Percentiles rank a stretch among this genome's conserved stretches.
phyloP scores from a whole-genome alignment of 2,113 vertebrate species.

The Sylvia atricapilla region DNA sequence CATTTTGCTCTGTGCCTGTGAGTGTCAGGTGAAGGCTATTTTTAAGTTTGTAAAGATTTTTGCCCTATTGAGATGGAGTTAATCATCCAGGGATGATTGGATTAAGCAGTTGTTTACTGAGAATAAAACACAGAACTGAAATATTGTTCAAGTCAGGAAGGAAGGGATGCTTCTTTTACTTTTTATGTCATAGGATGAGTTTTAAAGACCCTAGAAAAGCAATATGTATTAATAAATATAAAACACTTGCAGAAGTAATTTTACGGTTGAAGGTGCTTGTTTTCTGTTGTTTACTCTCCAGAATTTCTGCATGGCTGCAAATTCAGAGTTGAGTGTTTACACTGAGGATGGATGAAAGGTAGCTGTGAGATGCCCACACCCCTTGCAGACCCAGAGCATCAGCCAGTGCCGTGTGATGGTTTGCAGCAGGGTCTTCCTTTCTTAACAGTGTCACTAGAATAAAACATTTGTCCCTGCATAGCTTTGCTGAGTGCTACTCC shows the following conservation, averaged over 20 bases:
- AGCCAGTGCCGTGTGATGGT: fast-evolving
- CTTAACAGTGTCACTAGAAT: not conserved
- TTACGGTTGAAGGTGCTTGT: not conserved
- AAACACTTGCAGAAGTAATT: not conserved
- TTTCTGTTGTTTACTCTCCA: not conserved
- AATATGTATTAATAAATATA: not conserved
- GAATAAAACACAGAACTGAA: not conserved
- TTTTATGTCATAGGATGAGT: not conserved
- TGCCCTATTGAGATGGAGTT: not conserved
- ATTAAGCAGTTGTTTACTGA: not conserved
- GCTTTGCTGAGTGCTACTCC: not conserved
- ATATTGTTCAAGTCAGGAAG: not conserved
- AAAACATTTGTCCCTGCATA: not conserved
- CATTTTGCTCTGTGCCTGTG: not conserved
- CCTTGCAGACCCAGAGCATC: not conserved
- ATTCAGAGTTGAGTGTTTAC: not conserved
- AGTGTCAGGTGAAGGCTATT: not conserved
- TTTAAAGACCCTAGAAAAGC: not conserved
- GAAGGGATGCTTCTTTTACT: not conserved
- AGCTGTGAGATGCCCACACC: fast-evolving
- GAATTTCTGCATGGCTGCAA: not conserved
- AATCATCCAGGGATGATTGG: not conserved
- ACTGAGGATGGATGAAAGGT: not conserved
- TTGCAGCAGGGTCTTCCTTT: fast-evolving
- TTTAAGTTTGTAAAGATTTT: not conserved